A percentile compares a stretch with the other conserved stretches of the same genome.
These are phyloP conservation scores for Eumerus sabulonum DNA, from an alignment of 2,888 invertebrate genomes.

Conservation along the genomic window DNA sequence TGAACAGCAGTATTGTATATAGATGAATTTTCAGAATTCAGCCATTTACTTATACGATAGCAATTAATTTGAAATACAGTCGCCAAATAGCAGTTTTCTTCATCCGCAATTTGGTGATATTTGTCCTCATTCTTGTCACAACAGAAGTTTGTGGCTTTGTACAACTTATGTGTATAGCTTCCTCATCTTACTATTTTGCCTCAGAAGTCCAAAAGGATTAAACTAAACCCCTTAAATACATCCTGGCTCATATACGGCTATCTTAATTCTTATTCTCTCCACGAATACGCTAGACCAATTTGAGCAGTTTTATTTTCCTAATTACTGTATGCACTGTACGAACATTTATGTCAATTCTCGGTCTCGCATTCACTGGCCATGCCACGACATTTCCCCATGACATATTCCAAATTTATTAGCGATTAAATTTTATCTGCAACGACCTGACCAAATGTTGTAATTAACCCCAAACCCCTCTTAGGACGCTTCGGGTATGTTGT, in stretches of 20 bases:
- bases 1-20: too few species aligned
- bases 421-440: slow-evolving; percentile 70
- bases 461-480: slow-evolving; percentile 72
- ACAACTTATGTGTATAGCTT: too few species aligned
- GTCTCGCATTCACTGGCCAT: slow-evolving; percentile 20
- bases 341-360: slow-evolving; percentile 42
- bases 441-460: slow-evolving; percentile 75
- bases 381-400: slow-evolving; percentile 15
- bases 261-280: slow-evolving; percentile 16
- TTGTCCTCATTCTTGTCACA: too few species aligned
- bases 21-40: too few species aligned
- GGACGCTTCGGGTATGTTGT: slow-evolving; percentile 33
- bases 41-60: too few species aligned
- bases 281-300: slow-evolving; percentile 1
- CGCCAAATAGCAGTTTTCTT: too few species aligned
- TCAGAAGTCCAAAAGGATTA: too few species aligned
- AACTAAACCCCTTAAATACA: too few species aligned
- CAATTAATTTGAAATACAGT: too few species aligned
- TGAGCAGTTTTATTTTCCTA: neutral
- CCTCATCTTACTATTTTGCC: too few species aligned
- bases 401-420: slow-evolving; percentile 67
- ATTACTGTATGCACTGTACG: slow-evolving; percentile 29
- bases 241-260: neutral
- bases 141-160: too few species aligned
- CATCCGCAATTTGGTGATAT: too few species aligned